Conservation (phyloP, 2,888 invertebrate genomes). For the Dryocosmus kuriphilus region DNA sequence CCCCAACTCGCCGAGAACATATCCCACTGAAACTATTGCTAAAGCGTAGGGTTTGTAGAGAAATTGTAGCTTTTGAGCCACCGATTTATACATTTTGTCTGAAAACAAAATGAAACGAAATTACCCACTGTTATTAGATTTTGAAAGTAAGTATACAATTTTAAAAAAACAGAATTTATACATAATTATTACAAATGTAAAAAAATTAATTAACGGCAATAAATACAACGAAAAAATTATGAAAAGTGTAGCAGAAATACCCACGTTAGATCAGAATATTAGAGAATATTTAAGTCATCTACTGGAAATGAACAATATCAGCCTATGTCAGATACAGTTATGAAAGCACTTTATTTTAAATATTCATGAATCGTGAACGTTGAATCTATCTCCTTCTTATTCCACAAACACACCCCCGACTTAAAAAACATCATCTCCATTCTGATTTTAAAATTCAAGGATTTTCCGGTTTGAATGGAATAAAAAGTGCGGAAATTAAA, state of each 20-base stretch:
- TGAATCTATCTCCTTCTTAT: constrained; percentile 5
- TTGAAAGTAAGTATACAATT: constrained; percentile 42
- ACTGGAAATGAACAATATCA: background rate
- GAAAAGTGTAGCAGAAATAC: constrained; percentile 6
- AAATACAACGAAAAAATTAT: background rate
- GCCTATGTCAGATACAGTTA: constrained; percentile 17
- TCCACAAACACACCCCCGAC: constrained; percentile 29
- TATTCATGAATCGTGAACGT: constrained; percentile 47
- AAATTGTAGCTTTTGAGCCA: constrained; percentile 82
- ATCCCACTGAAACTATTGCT: constrained; percentile 88
- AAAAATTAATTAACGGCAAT: background rate
- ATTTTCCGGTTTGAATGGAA: constrained; percentile 10
- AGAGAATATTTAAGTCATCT: constrained; percentile 2
- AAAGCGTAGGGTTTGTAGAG: constrained; percentile 90
- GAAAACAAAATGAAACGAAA: constrained; percentile 47
- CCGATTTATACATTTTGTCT: constrained; percentile 73
- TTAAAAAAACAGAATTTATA: too few species aligned
- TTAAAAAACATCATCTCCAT: constrained; percentile 14
- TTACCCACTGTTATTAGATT: background rate
- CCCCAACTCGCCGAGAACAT: constrained; percentile 91
- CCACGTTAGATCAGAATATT: constrained; percentile 11
- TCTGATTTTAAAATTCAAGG: constrained; percentile 22
- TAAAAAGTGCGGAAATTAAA: constrained; percentile 7
- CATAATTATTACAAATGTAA: constrained; percentile 28
- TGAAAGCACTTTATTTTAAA: constrained; percentile 45